Conservation (phyloP, 1,140 invertebrate genomes). For the Thaumetopoea pityocampa region DNA sequence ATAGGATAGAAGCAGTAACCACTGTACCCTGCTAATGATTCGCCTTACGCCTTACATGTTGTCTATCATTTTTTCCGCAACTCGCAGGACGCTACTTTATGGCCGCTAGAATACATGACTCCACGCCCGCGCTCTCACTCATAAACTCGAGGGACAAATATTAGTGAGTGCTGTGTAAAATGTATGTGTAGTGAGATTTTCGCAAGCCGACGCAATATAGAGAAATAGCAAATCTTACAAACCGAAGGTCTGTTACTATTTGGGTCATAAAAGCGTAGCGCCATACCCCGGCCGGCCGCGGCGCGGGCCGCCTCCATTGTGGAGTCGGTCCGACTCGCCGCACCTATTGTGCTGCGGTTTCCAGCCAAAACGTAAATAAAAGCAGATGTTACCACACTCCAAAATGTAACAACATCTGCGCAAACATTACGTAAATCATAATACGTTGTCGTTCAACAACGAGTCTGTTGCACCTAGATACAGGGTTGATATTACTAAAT, state of each 20-base stretch:
- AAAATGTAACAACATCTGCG: conserved; percentile 45
- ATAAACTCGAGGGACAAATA: no score
- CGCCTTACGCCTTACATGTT: no score
- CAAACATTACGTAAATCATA: no score
- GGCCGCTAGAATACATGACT: no score
- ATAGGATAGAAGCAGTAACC: no score
- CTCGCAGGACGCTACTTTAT: no score
- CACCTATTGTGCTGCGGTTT: conserved; percentile 63
- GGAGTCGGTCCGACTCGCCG: conserved; percentile 50
- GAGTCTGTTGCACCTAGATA: no score
- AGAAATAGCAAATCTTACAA: conserved; percentile 12
- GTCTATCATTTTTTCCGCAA: no score
- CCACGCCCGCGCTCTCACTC: no score
- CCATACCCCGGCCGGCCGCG: conserved; percentile 18
- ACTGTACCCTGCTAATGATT: no score
- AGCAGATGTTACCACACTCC: conserved; percentile 70
- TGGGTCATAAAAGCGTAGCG: conserved; percentile 36
- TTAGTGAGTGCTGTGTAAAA: no score
- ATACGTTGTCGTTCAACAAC: no score
- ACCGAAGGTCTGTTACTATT: conserved; percentile 47
- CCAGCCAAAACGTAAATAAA: conserved; percentile 72
- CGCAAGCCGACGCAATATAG: conserved; percentile 1
- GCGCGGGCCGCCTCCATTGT: conserved; percentile 43
- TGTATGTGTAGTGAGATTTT: conserved; percentile 4
- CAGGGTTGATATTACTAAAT: conserved; percentile 10